Conservation (phyloP, 2,888 invertebrate genomes). For the Dolichomitus sp. region DNA sequence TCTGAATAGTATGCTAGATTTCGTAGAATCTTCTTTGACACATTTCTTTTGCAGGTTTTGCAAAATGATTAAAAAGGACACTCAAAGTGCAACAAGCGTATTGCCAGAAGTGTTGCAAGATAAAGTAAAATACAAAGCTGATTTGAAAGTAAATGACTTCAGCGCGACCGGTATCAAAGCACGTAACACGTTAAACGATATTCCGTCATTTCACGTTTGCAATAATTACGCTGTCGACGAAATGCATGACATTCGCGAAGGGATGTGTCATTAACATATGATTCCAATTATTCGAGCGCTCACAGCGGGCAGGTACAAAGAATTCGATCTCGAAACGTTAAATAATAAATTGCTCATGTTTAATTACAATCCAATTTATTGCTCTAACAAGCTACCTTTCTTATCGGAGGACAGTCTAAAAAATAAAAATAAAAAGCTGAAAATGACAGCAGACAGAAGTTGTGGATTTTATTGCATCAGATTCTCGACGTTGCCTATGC, state of each 20-base stretch:
- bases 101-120: conserved; percentile 10
- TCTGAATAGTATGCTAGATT: conserved; percentile 70
- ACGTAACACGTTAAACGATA: neutral
- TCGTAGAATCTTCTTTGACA: conserved; percentile 69
- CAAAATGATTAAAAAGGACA: conserved; percentile 17
- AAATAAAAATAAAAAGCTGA: conserved; percentile 67
- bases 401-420: too few species aligned
- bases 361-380: too few species aligned
- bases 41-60: conserved; percentile 70
- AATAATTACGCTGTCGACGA: conserved; percentile 44
- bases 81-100: conserved; percentile 16
- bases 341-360: conserved; percentile 66
- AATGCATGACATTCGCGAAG: conserved; percentile 52
- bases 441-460: conserved; percentile 68
- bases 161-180: conserved; percentile 44
- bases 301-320: conserved; percentile 44
- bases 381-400: too few species aligned
- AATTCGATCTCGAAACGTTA: conserved; percentile 63
- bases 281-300: conserved; percentile 42
- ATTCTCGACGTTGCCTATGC: conserved; percentile 13
- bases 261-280: conserved; percentile 49
- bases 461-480: too few species aligned
- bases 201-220: conserved; percentile 31
- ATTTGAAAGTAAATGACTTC: conserved; percentile 30
- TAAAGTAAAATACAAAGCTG: conserved; percentile 22